Base-by-base conservation (phyloP, 2,888 invertebrate genomes). In the Xestobium rufovillosum region DNA sequence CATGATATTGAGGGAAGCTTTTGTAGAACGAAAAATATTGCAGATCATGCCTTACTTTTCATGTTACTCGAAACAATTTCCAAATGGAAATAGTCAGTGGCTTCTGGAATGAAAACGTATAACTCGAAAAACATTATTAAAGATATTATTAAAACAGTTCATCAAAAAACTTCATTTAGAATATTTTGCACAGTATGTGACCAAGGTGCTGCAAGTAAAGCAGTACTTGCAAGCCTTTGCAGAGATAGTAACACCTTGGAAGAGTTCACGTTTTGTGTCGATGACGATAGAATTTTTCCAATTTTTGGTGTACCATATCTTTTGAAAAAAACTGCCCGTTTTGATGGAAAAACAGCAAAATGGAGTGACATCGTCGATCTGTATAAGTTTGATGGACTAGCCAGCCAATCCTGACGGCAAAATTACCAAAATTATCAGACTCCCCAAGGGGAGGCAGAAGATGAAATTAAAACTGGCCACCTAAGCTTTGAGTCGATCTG, bases 131-230 rank as follows among this genome's bases (percentile, higher is more conserved):
- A 19, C n/a, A 8, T 19, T 19, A 19, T 19, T 19, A 19, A 19
- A 19, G 23, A 19, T 8, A 19, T 19, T n/a, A 19, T 19, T 19
- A n/a, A 19, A n/a, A 19, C 23, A 6, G 6, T 19, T 8, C 23
- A 19, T 19, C 6, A 19, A 8, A 19, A 19, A 19, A 19, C 23
- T 8, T 19, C 23, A 8, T 19, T 19, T 19, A 6, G 23, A 19
- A n/a, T 19, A 19, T n/a, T 19, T 8, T 19, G 23, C n/a, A 19
- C 23, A 19, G n/a, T 19, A 19, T 19, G 23, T n/a, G 23, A 19
- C n/a, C 23, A 19, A 19, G 23, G 6, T 19, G n/a, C 23, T n/a
- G n/a, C 23, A 6, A 19, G n/a, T 19, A 19, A 6, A 19, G 23
- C 23, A 8, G 23, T n/a, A 19, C 6, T 19, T 6, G 6, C 23